A percentile compares a stretch with the other conserved stretches of the same genome.
Evolutionary conservation across 2,888 invertebrate genomes (phyloP).

Genomic region (Prosopocoilus inquinatus): DNA sequence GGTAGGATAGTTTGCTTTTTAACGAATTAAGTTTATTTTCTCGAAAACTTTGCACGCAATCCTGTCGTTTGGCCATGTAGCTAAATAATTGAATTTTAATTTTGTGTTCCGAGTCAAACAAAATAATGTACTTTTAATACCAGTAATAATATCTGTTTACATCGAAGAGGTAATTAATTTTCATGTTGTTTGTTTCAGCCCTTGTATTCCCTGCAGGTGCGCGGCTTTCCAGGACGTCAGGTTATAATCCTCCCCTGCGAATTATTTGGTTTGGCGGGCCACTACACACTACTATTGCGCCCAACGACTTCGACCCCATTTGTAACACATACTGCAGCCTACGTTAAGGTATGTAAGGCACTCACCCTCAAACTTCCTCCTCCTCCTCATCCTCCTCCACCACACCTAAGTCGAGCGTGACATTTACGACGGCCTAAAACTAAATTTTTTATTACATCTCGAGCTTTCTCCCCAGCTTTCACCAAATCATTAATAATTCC

Average conservation of each 20-base stretch:
- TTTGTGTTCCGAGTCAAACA: too few relatives aligned
- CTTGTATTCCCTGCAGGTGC: conserved; percentile 74
- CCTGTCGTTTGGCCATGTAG: not conserved
- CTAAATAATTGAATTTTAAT: too few relatives aligned
- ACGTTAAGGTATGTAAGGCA: conserved; percentile 60
- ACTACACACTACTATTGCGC: conserved; percentile 72
- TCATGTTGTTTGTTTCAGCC: conserved; percentile 51
- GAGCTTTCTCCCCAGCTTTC: too few relatives aligned
- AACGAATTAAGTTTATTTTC: not conserved
- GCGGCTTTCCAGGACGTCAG: conserved; percentile 69
- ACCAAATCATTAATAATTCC: too few relatives aligned
- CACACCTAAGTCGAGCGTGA: not conserved
- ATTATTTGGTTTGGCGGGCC: conserved; percentile 79
- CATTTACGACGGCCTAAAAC: not conserved
- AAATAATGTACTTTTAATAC: too few relatives aligned
- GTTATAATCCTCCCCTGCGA: conserved; percentile 72
- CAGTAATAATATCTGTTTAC: too few relatives aligned
- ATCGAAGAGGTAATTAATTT: too few relatives aligned
- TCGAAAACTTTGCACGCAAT: not conserved
- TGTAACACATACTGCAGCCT: conserved; percentile 65
- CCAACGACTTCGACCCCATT: conserved; percentile 64
- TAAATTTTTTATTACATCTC: not conserved
- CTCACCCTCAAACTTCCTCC: not conserved
- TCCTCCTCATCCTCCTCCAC: too few relatives aligned
- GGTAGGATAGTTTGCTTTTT: not conserved